Evolutionary conservation across 2,888 invertebrate genomes (phyloP), one percentile per base, ranked within the genome.

Genomic region (Drymonia ruficornis): DNA sequence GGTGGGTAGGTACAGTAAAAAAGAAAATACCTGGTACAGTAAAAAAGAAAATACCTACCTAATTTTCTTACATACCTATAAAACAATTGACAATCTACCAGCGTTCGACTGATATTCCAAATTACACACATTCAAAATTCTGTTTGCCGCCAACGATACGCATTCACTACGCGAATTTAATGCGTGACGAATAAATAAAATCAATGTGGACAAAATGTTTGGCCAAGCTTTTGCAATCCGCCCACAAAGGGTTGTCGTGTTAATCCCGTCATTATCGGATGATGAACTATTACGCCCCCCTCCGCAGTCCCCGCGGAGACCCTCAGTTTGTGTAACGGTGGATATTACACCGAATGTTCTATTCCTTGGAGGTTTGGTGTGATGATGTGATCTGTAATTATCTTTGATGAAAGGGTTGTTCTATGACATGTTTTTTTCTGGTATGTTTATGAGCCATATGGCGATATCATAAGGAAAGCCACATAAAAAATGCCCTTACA

Each of bases 231-330:
- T 87, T 86, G 80, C 78, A 77, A 83, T 76, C 83, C 83, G 70
- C 80, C 86, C 88, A 84, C 87, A 91, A 91, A 90, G 91, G 90
- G 91, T 90, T 91, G 74, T 78, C 78, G 83, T 77, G 83, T 81
- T 90, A 90, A 91, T 89, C 89, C 88, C 67, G 67, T 84, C 84
- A 88, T 90, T 89, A 90, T 84, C 74, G 83, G 87, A 86, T 88
- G 80, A 87, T 81, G 80, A 80, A 83, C 82, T 84, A 84, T 83
- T 83, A 81, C 73, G 58, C 55, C 69, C 61, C 63, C 54, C 40
- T 51, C 47, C 62, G 18, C 55, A 38, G 49, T 44, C 58, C 57
- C 54, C 58, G 49, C 45, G 36, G 49, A 45, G 49, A 45, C 61
- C 51, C 57, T 52, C 55, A 56, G 61, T 65, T 72, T 70, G 71